phyloP scores from a whole-genome alignment of 2,888 invertebrate genomes.

The Eupithecia vulgata region DNA sequence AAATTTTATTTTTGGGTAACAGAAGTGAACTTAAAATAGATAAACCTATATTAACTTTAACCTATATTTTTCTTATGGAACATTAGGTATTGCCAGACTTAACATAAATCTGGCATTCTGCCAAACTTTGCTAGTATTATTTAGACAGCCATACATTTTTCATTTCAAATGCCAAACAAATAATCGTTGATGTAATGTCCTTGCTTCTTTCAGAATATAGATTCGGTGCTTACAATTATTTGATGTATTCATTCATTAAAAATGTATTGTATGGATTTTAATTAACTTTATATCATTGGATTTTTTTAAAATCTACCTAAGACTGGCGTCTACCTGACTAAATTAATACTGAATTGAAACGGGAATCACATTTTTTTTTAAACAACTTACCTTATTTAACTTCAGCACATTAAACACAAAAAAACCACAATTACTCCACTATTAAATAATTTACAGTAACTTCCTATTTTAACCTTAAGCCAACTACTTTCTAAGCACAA shows the following conservation, averaged over 20 bases:
- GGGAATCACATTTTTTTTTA: neutral
- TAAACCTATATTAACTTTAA: neutral
- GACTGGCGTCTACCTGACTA: neutral
- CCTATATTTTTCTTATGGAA: conserved; percentile 1
- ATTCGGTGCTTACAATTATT: neutral
- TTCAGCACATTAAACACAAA: neutral
- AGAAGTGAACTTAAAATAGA: too few relatives aligned
- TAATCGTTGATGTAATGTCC: neutral
- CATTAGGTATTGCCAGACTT: conserved; percentile 1
- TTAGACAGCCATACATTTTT: neutral
- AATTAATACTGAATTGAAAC: neutral
- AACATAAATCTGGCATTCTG: conserved; percentile 7
- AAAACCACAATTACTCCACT: conserved; percentile 13
- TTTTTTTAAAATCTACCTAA: neutral
- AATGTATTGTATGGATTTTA: neutral
- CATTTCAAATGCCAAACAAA: neutral
- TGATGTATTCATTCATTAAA: neutral
- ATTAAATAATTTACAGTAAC: neutral
- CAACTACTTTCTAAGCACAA: conserved; percentile 20
- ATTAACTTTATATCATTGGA: neutral
- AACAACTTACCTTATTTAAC: neutral
- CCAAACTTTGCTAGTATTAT: neutral
- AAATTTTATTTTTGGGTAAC: neutral
- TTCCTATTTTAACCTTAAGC: neutral
- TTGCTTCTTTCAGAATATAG: neutral